These are phyloP conservation scores for Phymorhynchus buccinoides DNA, from an alignment of 1,140 invertebrate species.

Conservation along the genomic window DNA sequence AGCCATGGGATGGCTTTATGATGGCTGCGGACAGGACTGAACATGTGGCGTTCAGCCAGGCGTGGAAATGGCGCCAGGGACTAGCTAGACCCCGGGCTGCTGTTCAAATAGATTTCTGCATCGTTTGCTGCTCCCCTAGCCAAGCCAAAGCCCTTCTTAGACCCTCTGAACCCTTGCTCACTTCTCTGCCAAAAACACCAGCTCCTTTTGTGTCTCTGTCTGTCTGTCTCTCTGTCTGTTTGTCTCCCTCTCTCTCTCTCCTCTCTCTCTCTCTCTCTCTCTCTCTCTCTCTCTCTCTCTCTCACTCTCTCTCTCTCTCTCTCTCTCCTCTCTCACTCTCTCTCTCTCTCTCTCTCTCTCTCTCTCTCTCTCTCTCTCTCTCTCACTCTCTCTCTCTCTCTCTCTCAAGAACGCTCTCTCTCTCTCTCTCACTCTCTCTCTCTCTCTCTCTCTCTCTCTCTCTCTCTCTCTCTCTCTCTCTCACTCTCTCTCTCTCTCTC, in stretches of 20 bases:
- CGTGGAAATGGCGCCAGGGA: slow-evolving; percentile 5
- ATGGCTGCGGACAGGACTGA: not conserved
- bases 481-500: not conserved
- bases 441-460: not conserved
- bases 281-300: not conserved
- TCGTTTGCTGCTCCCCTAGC: not conserved
- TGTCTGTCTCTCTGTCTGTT: no score
- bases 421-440: not conserved
- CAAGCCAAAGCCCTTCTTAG: not conserved
- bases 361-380: no score
- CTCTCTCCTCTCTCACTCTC: no score
- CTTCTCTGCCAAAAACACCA: no score
- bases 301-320: no score
- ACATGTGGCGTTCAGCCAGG: slow-evolving; percentile 1
- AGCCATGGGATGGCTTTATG: not conserved
- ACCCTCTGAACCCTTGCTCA: no score
- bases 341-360: no score
- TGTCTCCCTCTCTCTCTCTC: no score
- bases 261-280: not conserved
- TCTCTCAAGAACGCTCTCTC: not conserved
- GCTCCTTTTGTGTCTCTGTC: no score
- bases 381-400: not conserved
- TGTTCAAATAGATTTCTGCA: not conserved
- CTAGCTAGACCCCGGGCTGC: not conserved
- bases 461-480: not conserved